Conservation (phyloP, 2,797 vertebrate species). For the Scolopax bukidnonensis region DNA sequence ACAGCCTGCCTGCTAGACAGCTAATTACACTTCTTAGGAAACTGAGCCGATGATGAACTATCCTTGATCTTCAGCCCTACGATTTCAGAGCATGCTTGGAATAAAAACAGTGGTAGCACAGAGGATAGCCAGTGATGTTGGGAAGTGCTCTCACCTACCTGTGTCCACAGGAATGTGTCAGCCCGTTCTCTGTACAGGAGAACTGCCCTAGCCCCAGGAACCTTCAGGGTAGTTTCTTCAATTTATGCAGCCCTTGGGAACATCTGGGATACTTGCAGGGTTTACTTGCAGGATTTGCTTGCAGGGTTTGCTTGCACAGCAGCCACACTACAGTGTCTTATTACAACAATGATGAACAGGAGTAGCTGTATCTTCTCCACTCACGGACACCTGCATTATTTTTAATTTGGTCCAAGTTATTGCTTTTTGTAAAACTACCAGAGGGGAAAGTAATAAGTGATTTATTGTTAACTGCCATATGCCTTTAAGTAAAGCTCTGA, state of each 20-base stretch:
- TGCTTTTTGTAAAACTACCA: neutral
- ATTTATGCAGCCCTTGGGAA: neutral
- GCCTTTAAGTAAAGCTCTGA: neutral
- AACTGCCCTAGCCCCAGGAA: neutral
- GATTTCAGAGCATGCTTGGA: neutral
- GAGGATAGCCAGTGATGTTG: neutral
- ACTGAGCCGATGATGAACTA: neutral
- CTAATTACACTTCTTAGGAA: neutral
- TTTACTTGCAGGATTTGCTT: neutral
- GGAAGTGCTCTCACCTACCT: neutral
- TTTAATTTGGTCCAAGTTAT: conserved; percentile 9
- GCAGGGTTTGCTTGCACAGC: neutral
- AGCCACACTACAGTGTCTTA: neutral
- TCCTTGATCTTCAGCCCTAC: neutral
- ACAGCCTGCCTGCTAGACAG: neutral
- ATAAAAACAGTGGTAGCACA: neutral
- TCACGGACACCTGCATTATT: neutral
- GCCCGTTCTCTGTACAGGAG: neutral
- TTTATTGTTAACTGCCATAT: neutral
- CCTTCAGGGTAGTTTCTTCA: neutral
- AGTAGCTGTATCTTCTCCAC: neutral
- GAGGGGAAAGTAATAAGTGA: conserved; percentile 9
- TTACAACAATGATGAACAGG: neutral
- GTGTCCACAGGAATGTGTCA: neutral
- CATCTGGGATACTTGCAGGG: neutral